Evolutionary conservation across 1,140 invertebrate genomes (phyloP), one percentile per base, ranked within the genome.

Genomic region (Psix sp.): DNA sequence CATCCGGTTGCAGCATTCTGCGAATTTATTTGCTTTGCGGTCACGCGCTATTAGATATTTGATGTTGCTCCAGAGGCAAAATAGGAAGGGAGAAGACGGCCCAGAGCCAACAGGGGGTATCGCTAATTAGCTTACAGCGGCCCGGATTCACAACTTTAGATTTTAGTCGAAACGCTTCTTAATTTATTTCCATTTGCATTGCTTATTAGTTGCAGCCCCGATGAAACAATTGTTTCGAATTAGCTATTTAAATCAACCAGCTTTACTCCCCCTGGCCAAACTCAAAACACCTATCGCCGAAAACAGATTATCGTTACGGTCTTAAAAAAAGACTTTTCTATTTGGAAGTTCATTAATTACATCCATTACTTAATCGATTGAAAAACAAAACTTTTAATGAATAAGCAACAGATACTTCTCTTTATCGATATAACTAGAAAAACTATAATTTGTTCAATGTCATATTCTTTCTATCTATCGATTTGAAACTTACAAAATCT

Each of bases 1-100:
- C 38, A 51, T 49, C 51, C 15, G 31, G 26, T 56, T 66, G 39
- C 42, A 31, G 35, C 62, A 39, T 13, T n/a, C 52, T 24, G 17
- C 51, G 6, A 33, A 56, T 56, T 56, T 49, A 57, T 67, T 67
- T 57, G 63, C 45, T 26, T n/a, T 57, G 63, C 36, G 63, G 63
- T 49, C 21, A 21, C 24, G 26, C 17, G 38, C 26, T 49, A 51
- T 67, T 49, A 42, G 45, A 57, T 67, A 59, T 59, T 67, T 67
- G 36, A 57, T 57, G 29, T 2, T 16, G 42, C 38, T 13, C 13
- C 5, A 11, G 31, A 7, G 31, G n/a, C 3, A n/a, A 11, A n/a
- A 33, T 3, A 11, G 31, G 3, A 7, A 3, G 10, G 31, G 10
- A 33, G 31, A n/a, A 11, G 56, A 17, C 40, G 17, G n/a, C n/a